phyloP scores from a whole-genome alignment of 2,113 vertebrate species.

The Rissa tridactyla region DNA sequence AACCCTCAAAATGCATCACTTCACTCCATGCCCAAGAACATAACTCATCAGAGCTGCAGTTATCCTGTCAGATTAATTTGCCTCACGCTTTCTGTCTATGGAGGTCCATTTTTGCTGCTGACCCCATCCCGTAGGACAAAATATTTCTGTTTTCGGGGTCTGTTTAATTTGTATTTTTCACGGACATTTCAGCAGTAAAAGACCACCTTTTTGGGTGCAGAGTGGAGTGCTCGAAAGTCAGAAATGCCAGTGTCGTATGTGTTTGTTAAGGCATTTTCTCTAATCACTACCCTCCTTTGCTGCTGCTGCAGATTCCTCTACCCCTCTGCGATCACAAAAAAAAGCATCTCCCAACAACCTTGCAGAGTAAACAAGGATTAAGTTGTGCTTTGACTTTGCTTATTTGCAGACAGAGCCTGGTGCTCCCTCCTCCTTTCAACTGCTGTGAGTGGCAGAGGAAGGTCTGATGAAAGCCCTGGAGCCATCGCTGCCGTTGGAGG shows the following conservation, averaged over 20 bases:
- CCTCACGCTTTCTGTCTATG: not conserved
- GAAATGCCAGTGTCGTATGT: not conserved
- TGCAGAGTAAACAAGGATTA: not conserved
- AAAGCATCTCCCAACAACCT: not conserved
- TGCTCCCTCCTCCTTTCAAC: not conserved
- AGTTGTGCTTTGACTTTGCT: not conserved
- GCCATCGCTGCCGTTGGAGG: not conserved
- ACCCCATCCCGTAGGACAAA: not conserved
- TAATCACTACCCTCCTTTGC: not conserved
- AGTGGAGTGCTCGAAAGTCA: not conserved
- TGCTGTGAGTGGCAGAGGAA: not conserved
- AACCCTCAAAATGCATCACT: not conserved
- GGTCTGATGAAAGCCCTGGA: not conserved
- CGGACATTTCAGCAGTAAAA: not conserved
- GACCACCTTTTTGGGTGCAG: not conserved
- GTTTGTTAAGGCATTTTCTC: not conserved
- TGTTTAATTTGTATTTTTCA: not conserved
- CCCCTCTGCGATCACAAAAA: not conserved
- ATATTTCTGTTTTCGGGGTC: not conserved
- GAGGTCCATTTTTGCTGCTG: not conserved
- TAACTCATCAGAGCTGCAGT: not conserved
- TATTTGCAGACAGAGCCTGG: not conserved
- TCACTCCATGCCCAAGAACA: not conserved
- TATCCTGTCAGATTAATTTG: not conserved
- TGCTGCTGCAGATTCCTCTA: not conserved